phyloP scores from a whole-genome alignment of 2,888 invertebrate genomes.

The Xestia rhomboidea region DNA sequence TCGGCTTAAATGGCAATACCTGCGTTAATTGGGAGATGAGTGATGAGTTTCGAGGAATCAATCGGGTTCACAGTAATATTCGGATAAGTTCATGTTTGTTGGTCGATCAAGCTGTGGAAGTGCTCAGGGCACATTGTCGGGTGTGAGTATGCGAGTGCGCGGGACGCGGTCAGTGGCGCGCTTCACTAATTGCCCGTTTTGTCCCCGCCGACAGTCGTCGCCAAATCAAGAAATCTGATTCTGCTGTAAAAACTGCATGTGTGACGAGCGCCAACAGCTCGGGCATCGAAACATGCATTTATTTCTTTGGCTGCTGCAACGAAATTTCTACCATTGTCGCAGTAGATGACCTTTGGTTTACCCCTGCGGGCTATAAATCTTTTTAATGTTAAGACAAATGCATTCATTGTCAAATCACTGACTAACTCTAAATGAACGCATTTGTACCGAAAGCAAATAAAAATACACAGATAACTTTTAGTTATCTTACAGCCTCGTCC shows the following conservation, averaged over 20 bases:
- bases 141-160: not conserved
- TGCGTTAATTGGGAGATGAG: slow-evolving; percentile 24
- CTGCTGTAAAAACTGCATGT: slow-evolving; percentile 26
- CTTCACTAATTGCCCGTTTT: slow-evolving; percentile 25
- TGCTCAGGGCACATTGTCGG: not conserved
- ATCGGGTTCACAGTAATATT: slow-evolving; percentile 11
- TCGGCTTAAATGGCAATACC: not conserved
- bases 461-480: not conserved
- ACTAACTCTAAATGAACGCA: slow-evolving; percentile 14
- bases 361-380: slow-evolving; percentile 15
- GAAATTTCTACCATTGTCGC: slow-evolving; percentile 26
- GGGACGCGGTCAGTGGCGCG: slow-evolving; percentile 26
- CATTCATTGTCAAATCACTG: slow-evolving; percentile 15
- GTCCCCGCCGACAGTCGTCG: not conserved
- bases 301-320: slow-evolving; percentile 11
- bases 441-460: not conserved
- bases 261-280: not conserved
- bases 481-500: not conserved
- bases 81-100: slow-evolving; percentile 5
- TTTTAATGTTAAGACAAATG: slow-evolving; percentile 5
- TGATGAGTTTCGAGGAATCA: slow-evolving; percentile 20
- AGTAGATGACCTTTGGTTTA: slow-evolving; percentile 12
- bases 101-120: not conserved
- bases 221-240: slow-evolving; percentile 32
- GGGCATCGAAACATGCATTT: no score